phyloP scores from a whole-genome alignment of 1,140 invertebrate genomes.

The Camponotus floridanus region DNA sequence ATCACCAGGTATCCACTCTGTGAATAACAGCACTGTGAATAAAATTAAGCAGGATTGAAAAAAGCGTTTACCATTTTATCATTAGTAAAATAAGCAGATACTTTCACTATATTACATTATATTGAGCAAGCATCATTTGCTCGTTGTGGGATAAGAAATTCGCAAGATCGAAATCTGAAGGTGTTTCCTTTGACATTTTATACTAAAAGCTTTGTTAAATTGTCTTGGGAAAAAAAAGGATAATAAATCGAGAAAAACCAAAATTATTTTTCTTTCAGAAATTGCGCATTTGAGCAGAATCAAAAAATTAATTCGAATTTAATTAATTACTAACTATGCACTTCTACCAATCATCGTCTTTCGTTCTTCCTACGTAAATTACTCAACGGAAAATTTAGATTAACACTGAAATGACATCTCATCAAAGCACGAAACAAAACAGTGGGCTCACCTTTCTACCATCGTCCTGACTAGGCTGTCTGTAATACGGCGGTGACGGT shows the following conservation, averaged over 20 bases:
- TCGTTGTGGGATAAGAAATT: not conserved
- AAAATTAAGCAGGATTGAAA: not conserved
- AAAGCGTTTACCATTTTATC: not conserved
- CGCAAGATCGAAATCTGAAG: not conserved
- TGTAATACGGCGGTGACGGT: constrained; percentile 84
- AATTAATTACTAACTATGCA: not conserved
- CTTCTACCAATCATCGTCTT: not conserved
- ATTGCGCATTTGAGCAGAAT: not conserved
- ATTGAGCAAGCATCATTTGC: not conserved
- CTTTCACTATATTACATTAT: not conserved
- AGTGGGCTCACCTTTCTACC: constrained; percentile 83
- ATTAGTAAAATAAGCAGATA: not conserved
- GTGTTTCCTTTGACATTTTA: not conserved
- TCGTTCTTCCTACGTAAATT: not conserved
- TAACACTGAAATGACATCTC: not conserved
- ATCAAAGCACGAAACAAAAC: not conserved
- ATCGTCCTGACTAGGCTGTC: constrained; percentile 85
- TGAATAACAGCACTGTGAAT: not conserved
- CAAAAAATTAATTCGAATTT: not conserved
- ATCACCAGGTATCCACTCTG: not conserved
- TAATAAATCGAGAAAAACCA: not conserved
- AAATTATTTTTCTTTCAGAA: not conserved
- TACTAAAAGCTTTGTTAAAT: too few relatives aligned
- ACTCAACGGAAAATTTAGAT: not conserved
- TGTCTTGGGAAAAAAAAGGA: not conserved